Conservation (phyloP, 1,140 invertebrate genomes). For the Belonocnema kinseyi region DNA sequence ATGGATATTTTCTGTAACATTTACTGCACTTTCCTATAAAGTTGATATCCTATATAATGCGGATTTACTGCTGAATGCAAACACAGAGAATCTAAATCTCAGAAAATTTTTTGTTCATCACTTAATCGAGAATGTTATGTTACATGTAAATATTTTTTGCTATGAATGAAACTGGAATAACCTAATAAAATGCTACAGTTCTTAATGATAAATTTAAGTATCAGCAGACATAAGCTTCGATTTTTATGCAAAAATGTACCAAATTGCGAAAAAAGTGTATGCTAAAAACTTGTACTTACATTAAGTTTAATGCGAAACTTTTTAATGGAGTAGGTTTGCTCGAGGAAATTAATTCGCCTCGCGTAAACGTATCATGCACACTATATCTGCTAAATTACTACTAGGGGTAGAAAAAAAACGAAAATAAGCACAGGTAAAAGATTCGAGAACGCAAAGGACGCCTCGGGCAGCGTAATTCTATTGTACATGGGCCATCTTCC, state of each 20-base stretch:
- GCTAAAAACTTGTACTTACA: background rate
- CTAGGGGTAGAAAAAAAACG: background rate
- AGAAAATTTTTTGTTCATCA: no score
- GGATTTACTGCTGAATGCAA: no score
- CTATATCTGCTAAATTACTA: constrained; percentile 27
- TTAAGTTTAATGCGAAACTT: constrained; percentile 8
- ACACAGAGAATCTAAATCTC: no score
- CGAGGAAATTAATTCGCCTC: constrained; percentile 7
- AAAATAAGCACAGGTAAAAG: constrained; percentile 8
- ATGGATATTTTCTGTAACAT: no score
- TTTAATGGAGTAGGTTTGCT: constrained; percentile 15
- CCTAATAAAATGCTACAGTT: no score
- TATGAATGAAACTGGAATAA: no score
- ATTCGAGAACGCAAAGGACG: constrained; percentile 22
- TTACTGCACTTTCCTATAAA: no score
- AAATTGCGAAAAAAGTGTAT: constrained; percentile 17
- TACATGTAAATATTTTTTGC: no score
- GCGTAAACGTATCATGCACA: constrained; percentile 26
- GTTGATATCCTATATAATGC: no score
- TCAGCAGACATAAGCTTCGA: background rate
- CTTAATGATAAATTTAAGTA: no score
- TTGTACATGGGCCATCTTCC: constrained; percentile 29
- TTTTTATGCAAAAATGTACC: background rate
- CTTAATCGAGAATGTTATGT: no score
- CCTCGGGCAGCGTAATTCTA: constrained; percentile 17